phyloP scores from a whole-genome alignment of 2,113 vertebrate species.

The Parus major region DNA sequence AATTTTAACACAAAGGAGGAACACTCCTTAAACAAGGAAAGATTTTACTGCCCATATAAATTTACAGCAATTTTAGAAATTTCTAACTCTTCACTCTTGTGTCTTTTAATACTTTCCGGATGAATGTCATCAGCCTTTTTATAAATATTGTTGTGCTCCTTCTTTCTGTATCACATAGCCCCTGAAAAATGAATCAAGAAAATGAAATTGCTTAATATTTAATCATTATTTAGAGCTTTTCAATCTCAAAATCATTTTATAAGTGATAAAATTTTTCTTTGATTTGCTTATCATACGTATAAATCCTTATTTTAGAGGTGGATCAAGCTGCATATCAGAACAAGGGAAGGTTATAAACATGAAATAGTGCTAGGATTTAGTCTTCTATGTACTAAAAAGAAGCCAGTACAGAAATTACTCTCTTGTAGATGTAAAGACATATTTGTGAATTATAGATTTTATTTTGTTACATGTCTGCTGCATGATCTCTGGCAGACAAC shows the following conservation, averaged over 20 bases:
- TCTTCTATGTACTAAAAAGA: background rate
- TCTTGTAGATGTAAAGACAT: background rate
- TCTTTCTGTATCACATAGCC: slow-evolving; percentile 29
- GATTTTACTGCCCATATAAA: background rate
- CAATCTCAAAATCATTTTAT: background rate
- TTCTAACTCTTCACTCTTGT: background rate
- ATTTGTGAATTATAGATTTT: background rate
- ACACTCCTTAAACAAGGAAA: background rate
- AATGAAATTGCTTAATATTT: background rate
- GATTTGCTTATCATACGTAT: background rate
- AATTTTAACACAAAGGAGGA: background rate
- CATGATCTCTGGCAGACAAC: background rate
- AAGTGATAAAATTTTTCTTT: accelerated
- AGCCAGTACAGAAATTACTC: background rate
- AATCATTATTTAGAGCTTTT: background rate
- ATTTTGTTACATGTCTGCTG: background rate
- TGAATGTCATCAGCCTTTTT: background rate
- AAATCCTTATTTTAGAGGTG: background rate
- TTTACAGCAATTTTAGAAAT: background rate
- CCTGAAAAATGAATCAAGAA: slow-evolving; percentile 16
- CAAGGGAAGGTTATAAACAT: background rate
- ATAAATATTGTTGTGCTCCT: background rate
- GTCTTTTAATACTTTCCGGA: background rate
- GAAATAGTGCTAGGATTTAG: background rate
- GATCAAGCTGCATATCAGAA: background rate